A percentile compares a stretch with the other conserved stretches of the same genome.
phyloP scores from a whole-genome alignment of 2,888 invertebrate species.

The Pinctada fucata region DNA sequence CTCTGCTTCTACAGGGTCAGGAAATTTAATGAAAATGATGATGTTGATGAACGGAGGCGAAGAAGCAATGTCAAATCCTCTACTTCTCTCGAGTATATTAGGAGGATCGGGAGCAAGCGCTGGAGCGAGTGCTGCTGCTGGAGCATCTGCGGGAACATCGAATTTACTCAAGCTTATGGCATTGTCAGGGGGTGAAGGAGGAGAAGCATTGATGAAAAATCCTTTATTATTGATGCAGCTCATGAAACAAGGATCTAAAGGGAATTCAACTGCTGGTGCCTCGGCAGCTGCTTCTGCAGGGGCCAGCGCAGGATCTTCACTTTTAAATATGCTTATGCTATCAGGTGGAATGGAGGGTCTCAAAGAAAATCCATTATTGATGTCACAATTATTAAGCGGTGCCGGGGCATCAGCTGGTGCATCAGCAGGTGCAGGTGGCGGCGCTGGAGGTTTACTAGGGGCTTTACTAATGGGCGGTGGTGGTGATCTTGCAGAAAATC shows the following conservation, averaged over 20 bases:
- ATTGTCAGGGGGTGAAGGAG: background rate
- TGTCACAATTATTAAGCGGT: background rate
- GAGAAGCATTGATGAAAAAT: background rate
- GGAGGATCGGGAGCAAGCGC: slow-evolving; percentile 1
- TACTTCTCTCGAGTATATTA: background rate
- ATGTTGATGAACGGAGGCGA: background rate
- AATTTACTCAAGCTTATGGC: background rate
- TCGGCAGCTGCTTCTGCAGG: background rate
- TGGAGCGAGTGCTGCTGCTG: background rate
- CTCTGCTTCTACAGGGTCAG: background rate
- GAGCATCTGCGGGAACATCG: background rate
- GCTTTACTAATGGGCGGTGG: background rate
- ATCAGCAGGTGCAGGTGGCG: background rate
- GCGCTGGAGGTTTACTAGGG: background rate
- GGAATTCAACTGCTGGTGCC: background rate
- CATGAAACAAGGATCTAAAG: background rate
- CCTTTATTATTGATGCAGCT: background rate
- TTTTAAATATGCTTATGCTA: background rate
- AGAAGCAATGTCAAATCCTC: slow-evolving; percentile 1
- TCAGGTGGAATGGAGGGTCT: background rate
- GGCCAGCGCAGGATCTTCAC: background rate
- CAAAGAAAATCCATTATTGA: background rate
- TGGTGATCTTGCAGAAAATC: background rate
- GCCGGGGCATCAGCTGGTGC: background rate
- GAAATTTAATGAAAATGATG: background rate